Conservation (phyloP, 2,113 vertebrate species). For the Pholis gunnellus region DNA sequence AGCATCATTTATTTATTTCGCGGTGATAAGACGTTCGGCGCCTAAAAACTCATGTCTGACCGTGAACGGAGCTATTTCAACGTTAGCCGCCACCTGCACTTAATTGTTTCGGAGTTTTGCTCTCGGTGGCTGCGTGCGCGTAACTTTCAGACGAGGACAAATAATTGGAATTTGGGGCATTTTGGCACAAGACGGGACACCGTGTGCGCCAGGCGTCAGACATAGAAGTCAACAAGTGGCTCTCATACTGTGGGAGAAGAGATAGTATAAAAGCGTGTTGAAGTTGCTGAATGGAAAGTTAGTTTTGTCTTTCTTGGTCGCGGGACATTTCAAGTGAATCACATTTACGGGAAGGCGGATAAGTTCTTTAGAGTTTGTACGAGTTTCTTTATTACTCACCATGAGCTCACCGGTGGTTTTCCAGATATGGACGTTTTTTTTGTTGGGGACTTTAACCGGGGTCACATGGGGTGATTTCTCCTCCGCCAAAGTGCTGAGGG, state of each 20-base stretch:
- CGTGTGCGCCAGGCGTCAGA: conserved; percentile 10
- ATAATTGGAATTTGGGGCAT: conserved; percentile 13
- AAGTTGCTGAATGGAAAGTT: conserved; percentile 33
- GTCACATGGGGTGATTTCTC: conserved; percentile 57
- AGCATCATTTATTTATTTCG: conserved; percentile 30
- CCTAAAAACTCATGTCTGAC: conserved; percentile 63
- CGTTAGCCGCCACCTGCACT: conserved; percentile 64
- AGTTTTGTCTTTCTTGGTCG: not conserved
- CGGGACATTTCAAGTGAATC: not conserved
- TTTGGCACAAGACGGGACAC: conserved; percentile 31
- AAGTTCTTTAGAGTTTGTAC: not conserved
- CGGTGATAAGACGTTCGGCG: conserved; percentile 73
- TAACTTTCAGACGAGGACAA: conserved; percentile 27
- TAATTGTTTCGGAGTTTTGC: conserved; percentile 26
- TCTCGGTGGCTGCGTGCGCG: conserved; percentile 1
- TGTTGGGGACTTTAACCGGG: conserved; percentile 39
- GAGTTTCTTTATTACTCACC: conserved; percentile 1
- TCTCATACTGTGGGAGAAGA: not conserved
- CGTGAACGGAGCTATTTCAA: conserved; percentile 71
- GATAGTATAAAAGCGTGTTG: not conserved
- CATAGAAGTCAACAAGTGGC: conserved; percentile 35
- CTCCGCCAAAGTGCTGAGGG: conserved; percentile 64
- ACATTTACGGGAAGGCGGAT: not conserved
- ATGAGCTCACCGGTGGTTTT: conserved; percentile 57
- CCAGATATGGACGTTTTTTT: conserved; percentile 66